Conservation (phyloP, 2,888 invertebrate genomes). For the Julus scanicus region DNA sequence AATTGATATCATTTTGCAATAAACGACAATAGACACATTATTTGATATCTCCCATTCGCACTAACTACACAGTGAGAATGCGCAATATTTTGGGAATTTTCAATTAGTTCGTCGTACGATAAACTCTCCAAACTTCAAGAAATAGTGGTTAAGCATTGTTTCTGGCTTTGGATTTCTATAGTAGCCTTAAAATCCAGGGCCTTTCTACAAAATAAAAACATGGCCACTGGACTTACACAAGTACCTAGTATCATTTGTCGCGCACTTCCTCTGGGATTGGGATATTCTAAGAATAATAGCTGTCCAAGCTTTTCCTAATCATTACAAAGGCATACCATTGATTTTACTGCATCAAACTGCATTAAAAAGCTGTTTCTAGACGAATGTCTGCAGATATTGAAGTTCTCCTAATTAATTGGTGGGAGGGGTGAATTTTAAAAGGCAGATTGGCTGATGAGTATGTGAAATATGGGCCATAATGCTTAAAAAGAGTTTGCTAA, state of each 20-base stretch:
- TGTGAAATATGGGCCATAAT: background rate
- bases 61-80: background rate
- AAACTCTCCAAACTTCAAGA: constrained; percentile 2
- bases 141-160: constrained; percentile 23
- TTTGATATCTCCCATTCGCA: background rate
- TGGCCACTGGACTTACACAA: background rate
- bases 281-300: background rate
- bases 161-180: background rate
- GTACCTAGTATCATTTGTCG: background rate
- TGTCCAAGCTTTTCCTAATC: background rate
- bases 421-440: background rate
- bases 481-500: constrained; percentile 7
- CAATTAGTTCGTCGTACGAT: background rate
- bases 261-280: background rate
- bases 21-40: background rate
- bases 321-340: background rate
- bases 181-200: background rate
- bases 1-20: background rate
- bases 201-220: background rate
- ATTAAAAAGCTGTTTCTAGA: constrained; percentile 7
- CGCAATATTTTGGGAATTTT: background rate
- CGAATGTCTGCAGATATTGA: background rate
- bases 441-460: constrained; percentile 39
- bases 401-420: background rate
- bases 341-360: background rate